Conservation (phyloP, 2,113 vertebrate species). For the Corynorhinus townsendii region DNA sequence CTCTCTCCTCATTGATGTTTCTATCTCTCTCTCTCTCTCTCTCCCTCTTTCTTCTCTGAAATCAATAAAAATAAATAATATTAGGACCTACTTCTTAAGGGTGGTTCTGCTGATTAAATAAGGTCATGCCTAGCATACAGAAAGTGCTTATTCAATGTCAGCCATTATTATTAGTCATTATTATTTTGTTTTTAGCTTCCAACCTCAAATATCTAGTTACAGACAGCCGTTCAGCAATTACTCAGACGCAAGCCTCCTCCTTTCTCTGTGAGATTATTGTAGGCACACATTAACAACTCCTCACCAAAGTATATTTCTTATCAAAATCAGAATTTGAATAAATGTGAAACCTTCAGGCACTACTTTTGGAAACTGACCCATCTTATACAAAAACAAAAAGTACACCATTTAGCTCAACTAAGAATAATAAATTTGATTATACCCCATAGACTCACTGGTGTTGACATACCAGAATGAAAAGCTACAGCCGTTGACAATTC, state of each 20-base stretch:
- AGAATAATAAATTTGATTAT: conserved; percentile 19
- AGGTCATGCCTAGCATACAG: not conserved
- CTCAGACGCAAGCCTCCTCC: not conserved
- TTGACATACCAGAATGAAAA: not conserved
- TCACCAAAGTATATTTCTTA: not conserved
- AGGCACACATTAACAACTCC: not conserved
- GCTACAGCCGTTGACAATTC: not conserved
- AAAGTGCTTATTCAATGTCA: not conserved
- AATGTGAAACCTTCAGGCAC: not conserved
- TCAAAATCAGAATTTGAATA: not conserved
- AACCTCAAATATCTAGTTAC: not conserved
- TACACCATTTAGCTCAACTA: conserved; percentile 6
- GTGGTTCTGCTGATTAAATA: not conserved
- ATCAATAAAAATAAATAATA: not conserved
- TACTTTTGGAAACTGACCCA: not conserved
- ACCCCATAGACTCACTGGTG: not conserved
- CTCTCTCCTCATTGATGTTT: too few species aligned
- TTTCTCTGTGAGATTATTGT: not conserved
- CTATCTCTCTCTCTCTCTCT: too few species aligned
- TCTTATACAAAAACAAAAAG: conserved; percentile 16
- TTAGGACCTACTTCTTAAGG: not conserved
- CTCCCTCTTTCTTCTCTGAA: too few species aligned
- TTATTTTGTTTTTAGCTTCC: not conserved
- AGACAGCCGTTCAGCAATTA: not conserved
- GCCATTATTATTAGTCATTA: not conserved